A percentile compares a stretch with the other conserved stretches of the same genome.
Conservation (phyloP, 2,888 invertebrate genomes). For the Blera fallax region DNA sequence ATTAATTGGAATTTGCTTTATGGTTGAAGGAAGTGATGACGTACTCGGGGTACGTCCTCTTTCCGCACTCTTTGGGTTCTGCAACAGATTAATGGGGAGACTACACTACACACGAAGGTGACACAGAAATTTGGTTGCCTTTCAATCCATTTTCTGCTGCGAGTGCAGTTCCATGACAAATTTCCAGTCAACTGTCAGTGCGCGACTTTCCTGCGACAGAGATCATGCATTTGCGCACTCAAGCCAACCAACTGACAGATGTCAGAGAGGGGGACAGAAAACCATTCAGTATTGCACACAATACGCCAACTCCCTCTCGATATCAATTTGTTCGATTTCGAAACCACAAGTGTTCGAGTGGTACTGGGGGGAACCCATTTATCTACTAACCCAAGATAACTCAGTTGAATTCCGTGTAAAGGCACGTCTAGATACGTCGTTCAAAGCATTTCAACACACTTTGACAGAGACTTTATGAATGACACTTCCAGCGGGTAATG, state of each 20-base stretch:
- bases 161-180: conserved; percentile 6
- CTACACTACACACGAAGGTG: too few relatives aligned
- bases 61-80: too few relatives aligned
- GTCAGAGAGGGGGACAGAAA: conserved; percentile 4
- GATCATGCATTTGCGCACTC: conserved; percentile 12
- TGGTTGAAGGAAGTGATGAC: neutral
- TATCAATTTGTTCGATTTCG: conserved; percentile 52
- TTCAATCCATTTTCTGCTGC: too few relatives aligned
- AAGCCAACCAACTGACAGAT: conserved; percentile 30
- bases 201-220: neutral
- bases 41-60: too few relatives aligned
- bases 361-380: conserved; percentile 32
- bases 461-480: conserved; percentile 44
- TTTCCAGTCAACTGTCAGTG: conserved; percentile 8
- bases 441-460: conserved; percentile 49
- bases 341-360: conserved; percentile 53
- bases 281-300: conserved; percentile 8
- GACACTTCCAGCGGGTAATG: conserved; percentile 68
- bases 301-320: neutral
- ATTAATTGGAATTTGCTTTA: neutral
- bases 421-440: neutral
- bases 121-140: too few relatives aligned
- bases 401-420: conserved; percentile 15
- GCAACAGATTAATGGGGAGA: too few relatives aligned
- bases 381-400: conserved; percentile 35